phyloP scores from a whole-genome alignment of 1,140 invertebrate species.

The Marisa cornuarietis region DNA sequence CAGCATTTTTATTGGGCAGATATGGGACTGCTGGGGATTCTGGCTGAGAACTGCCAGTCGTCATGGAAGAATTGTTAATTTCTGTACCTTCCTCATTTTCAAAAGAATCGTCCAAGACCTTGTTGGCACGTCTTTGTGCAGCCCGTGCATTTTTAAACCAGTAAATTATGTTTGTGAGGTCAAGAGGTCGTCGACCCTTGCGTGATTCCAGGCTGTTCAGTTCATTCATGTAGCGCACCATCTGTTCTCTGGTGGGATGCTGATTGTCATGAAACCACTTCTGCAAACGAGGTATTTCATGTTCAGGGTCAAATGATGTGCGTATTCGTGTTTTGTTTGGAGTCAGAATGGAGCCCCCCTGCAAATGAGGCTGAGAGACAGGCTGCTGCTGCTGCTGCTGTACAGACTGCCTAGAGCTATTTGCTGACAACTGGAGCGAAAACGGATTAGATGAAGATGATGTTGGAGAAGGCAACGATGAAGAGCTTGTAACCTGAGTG shows the following conservation, averaged over 20 bases:
- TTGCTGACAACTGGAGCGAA: slow-evolving; percentile 7
- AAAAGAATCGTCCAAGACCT: slow-evolving; percentile 51
- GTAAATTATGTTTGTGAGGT: slow-evolving; percentile 97
- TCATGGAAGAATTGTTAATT: background rate
- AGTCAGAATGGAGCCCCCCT: slow-evolving; percentile 35
- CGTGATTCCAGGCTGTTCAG: slow-evolving; percentile 91
- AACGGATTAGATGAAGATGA: background rate
- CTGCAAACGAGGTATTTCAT: slow-evolving; percentile 92
- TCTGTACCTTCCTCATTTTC: slow-evolving; percentile 52
- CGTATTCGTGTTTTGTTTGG: slow-evolving; percentile 62
- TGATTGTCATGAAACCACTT: slow-evolving; percentile 95
- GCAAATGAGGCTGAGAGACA: background rate
- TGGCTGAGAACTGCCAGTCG: background rate
- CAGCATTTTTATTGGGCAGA: slow-evolving; percentile 59
- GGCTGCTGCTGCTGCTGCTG: slow-evolving; percentile 12
- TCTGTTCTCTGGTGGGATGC: slow-evolving; percentile 83
- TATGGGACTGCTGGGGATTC: slow-evolving; percentile 23
- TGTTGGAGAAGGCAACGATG: slow-evolving; percentile 8
- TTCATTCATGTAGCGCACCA: slow-evolving; percentile 93
- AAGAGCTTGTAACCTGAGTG: background rate
- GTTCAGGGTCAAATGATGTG: slow-evolving; percentile 91
- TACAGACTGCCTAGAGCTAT: slow-evolving; percentile 19
- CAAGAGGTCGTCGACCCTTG: slow-evolving; percentile 86
- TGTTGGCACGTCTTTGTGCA: slow-evolving; percentile 81
- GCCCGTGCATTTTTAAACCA: slow-evolving; percentile 99